Percentiles rank a stretch among this genome's conserved stretches.
Evolutionary conservation across 2,113 vertebrate genomes (phyloP).

Genomic region (Abramis brama): DNA sequence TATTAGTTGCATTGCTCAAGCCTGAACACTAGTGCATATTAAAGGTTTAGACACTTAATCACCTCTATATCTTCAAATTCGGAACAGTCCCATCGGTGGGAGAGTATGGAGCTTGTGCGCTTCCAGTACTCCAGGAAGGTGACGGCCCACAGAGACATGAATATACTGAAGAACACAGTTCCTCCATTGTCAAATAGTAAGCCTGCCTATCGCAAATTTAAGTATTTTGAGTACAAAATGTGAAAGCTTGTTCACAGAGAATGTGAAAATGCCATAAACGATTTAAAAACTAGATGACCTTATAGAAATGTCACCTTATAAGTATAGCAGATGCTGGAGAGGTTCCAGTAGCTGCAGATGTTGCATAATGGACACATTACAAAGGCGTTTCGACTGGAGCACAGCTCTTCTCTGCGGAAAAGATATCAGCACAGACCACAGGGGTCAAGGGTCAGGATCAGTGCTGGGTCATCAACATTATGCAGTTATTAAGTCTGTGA

Average conservation of each 20-base stretch:
- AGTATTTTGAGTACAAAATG: conserved; percentile 2
- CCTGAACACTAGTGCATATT: not conserved
- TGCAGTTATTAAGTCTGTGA: not conserved
- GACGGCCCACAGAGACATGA: conserved; percentile 83
- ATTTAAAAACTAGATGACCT: not conserved
- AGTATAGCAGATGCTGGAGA: conserved; percentile 67
- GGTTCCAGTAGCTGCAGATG: conserved; percentile 77
- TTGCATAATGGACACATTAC: conserved; percentile 81
- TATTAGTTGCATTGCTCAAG: not conserved
- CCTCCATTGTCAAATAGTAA: conserved; percentile 82
- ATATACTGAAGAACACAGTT: conserved; percentile 83
- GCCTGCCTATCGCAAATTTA: conserved; percentile 67
- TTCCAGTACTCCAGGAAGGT: conserved; percentile 85
- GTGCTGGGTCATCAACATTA: not conserved
- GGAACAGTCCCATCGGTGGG: conserved; percentile 82
- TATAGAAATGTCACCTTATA: conserved; percentile 64
- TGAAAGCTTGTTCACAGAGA: not conserved
- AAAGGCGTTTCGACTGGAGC: conserved; percentile 69
- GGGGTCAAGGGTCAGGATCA: not conserved
- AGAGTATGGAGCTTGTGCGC: conserved; percentile 76
- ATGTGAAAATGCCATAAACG: not conserved
- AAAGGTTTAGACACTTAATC: not conserved
- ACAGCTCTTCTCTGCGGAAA: conserved; percentile 77
- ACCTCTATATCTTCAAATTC: conserved; percentile 83
- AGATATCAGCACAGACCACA: conserved; percentile 58